Conservation (phyloP, 2,797 vertebrate species). For the Streptopelia turtur region DNA sequence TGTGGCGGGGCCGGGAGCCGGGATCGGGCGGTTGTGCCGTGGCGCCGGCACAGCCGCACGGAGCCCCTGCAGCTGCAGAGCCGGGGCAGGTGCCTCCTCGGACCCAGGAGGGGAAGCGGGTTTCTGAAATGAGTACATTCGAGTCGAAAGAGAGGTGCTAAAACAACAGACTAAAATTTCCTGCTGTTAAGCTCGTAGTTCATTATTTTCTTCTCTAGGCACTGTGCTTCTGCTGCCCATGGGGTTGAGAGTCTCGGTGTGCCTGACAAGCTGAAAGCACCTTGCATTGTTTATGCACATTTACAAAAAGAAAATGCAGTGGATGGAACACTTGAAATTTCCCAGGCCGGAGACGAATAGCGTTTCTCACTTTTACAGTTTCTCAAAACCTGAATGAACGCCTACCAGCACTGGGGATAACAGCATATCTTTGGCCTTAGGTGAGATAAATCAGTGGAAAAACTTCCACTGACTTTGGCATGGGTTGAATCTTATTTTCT, state of each 20-base stretch:
- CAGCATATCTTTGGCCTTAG: background rate
- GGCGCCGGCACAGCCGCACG: background rate
- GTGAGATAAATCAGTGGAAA: background rate
- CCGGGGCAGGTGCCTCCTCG: background rate
- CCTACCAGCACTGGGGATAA: background rate
- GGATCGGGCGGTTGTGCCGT: background rate
- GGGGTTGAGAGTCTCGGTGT: fast-evolving
- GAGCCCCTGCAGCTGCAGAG: background rate
- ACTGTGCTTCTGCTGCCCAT: fast-evolving
- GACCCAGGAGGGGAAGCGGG: background rate
- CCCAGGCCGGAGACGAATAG: background rate
- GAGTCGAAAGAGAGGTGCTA: background rate
- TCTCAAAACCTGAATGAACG: background rate
- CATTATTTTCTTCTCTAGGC: background rate
- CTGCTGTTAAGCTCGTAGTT: background rate
- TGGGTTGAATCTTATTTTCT: background rate
- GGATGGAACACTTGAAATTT: background rate
- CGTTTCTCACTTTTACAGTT: background rate
- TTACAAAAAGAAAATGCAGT: background rate
- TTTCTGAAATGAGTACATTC: background rate
- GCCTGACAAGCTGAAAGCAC: background rate
- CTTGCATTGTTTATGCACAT: background rate
- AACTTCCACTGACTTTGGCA: background rate
- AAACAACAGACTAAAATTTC: background rate
- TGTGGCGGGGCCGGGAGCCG: background rate